Evolutionary conservation across 1,140 invertebrate genomes (phyloP), one percentile per base, ranked within the genome.

Genomic region (Heliconius nattereri): DNA sequence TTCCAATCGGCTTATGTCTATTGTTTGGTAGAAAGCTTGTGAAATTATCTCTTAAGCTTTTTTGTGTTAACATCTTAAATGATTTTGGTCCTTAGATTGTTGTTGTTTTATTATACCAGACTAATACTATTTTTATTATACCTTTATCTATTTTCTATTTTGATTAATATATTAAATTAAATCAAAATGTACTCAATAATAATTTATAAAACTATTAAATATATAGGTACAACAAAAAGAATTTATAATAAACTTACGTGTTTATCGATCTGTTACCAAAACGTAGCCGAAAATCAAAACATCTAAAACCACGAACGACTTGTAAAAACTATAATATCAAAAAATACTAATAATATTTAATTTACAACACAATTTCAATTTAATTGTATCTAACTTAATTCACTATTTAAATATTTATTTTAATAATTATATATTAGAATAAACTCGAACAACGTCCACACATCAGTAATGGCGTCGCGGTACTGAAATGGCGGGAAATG

Each of bases 401-500:
- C 54, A 80, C 49, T 74, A 77, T 80, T 45, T 45, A 45, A 45
- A 72, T 82, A 81, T 75, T 81, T 70, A 77, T 82, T 83, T 84
- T 77, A 77, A 73, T 81, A 26, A 78, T 78, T 45, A 37, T 80
- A 81, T 81, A 40, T 79, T 57, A 16, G 73, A 71, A 76, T 78
- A 60, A 76, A 66, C 57, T 66, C 26, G 60, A 78, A 75, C 54
- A 57, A 79, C 70, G 72, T 73, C 78, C 84, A 78, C 78, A 74
- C 73, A 76, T 45, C 75, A 76, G 66, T 76, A 82, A 83, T 78
- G 84, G 83, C 81, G 75, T 81, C 87, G 87, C 85, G 87, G 79
- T 73, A 91, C 89, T 91, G 85, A 85, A 88, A 90, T 87, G 88
- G 90, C 91, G 89, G 89, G 90, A 93, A 91, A 86, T 79, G 70